phyloP scores from a whole-genome alignment of 2,113 vertebrate species.

The Pelusios castaneus region DNA sequence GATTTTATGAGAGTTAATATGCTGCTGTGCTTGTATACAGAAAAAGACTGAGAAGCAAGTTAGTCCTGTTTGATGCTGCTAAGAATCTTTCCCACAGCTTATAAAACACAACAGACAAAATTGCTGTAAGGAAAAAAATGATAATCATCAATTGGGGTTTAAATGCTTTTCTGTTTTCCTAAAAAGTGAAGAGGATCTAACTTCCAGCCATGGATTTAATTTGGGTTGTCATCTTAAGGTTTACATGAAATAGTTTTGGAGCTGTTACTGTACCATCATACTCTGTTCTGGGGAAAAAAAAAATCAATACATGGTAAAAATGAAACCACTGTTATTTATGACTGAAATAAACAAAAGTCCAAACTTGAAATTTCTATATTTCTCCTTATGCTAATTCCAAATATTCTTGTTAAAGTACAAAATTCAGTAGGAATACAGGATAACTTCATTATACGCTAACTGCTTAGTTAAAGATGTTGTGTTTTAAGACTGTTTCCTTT shows the following conservation, averaged over 20 bases:
- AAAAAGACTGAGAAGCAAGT: slow-evolving; percentile 55
- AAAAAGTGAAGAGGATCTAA: slow-evolving; percentile 58
- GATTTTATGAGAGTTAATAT: slow-evolving; percentile 49
- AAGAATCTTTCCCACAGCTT: slow-evolving; percentile 66
- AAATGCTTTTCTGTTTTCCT: slow-evolving; percentile 52
- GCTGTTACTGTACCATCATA: slow-evolving; percentile 57
- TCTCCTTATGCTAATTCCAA: background rate
- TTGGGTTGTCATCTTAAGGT: slow-evolving; percentile 47
- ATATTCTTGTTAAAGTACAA: background rate
- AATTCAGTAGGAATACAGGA: background rate
- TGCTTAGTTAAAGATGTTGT: background rate
- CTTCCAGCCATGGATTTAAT: slow-evolving; percentile 53
- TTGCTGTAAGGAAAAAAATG: slow-evolving; percentile 59
- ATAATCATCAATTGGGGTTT: slow-evolving; percentile 49
- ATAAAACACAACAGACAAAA: slow-evolving; percentile 65
- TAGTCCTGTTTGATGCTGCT: slow-evolving; percentile 74
- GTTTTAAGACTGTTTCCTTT: background rate
- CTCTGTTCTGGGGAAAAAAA: slow-evolving; percentile 43
- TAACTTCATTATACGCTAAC: background rate
- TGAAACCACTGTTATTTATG: slow-evolving; percentile 76
- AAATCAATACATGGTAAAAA: slow-evolving; percentile 57
- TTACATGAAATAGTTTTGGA: slow-evolving; percentile 70
- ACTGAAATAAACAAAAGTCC: slow-evolving; percentile 75
- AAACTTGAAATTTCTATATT: slow-evolving; percentile 27
- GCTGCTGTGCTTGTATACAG: slow-evolving; percentile 65